Evolutionary conservation across 2,888 invertebrate genomes (phyloP).

Genomic region (Rhagophthalmus giganteus): DNA sequence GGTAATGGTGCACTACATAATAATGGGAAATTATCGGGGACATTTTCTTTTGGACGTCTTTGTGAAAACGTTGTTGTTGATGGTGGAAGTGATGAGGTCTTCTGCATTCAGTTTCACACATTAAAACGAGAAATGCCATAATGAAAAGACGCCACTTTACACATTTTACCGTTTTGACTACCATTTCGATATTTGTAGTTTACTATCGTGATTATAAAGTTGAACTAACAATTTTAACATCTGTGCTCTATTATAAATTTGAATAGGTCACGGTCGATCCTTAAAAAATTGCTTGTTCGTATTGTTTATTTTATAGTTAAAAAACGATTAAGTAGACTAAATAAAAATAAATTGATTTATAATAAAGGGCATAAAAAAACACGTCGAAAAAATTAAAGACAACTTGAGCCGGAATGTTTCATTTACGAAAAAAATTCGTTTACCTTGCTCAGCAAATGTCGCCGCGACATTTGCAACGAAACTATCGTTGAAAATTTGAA

Average conservation of each 20-base stretch:
- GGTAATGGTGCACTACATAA: slow-evolving; percentile 6
- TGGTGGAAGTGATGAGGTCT: slow-evolving; percentile 3
- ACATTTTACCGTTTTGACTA: too few species aligned
- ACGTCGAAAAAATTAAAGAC: too few species aligned
- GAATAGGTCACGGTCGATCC: neutral
- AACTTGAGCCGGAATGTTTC: too few species aligned
- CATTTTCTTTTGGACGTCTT: neutral
- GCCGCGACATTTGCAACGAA: too few species aligned
- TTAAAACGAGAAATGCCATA: neutral
- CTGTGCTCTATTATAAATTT: neutral
- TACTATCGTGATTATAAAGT: neutral
- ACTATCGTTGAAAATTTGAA: too few species aligned
- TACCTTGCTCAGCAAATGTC: too few species aligned
- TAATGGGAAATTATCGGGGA: neutral
- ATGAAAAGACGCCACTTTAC: neutral
- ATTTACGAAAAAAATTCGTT: too few species aligned
- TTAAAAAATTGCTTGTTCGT: neutral
- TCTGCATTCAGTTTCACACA: neutral
- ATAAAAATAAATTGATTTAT: too few species aligned
- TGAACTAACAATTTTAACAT: neutral
- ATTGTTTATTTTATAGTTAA: too few species aligned
- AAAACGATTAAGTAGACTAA: too few species aligned
- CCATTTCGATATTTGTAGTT: too few species aligned
- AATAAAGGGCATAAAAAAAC: neutral
- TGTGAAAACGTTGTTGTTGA: slow-evolving; percentile 1